Base-by-base conservation (phyloP, 2,113 vertebrate genomes). In the Channa maculata region DNA sequence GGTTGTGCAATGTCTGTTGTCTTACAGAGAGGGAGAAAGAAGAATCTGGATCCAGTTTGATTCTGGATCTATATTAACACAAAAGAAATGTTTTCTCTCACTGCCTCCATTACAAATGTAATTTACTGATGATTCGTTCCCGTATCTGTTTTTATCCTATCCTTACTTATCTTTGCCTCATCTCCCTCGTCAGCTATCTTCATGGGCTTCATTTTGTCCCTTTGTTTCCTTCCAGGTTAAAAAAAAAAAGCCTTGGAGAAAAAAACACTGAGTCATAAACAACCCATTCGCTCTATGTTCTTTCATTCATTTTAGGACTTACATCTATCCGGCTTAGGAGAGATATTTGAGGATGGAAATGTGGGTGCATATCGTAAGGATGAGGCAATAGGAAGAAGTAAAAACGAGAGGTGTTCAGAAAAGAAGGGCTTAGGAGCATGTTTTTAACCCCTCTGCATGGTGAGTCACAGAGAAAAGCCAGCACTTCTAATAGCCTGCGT, bases 221-320 rank as follows among this genome's bases (percentile, higher is more conserved):
- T 8, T 59, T 66, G 55, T 65, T 44, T 68, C 41, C 41, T 24
- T 49, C 55, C 6, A 4, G 4, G 7, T 46, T 41, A 71, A 79
- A 83, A 48, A 6, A 78, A 69, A 46, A 76, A 55, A 8, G 24
- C 24, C 24, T 24, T 24, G 24, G 24, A 24, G 24, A 24, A 24
- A 71, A 78, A 80, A 85, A 72, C 72, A 55, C 55, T 74, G 84
- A 86, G 72, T 90, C 80, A 89, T 63, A 80, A 65, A 55, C 72
- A 75, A 41, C 66, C 54, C 3, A 46, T 79, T 58, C 1, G 51
- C 63, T 75, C 48, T 33, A 10, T 24, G 34, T 59, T 65, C 60
- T 75, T 79, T 85, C 83, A 84, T 87, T 80, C 82, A 58, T 0
- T 74, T 52, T 70, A 51, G 55, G 46, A 53, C 80, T 73, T 11